Evolutionary conservation across 2,113 vertebrate genomes (phyloP), one percentile per base, ranked within the genome.

Genomic region (Cheirogaleus medius): DNA sequence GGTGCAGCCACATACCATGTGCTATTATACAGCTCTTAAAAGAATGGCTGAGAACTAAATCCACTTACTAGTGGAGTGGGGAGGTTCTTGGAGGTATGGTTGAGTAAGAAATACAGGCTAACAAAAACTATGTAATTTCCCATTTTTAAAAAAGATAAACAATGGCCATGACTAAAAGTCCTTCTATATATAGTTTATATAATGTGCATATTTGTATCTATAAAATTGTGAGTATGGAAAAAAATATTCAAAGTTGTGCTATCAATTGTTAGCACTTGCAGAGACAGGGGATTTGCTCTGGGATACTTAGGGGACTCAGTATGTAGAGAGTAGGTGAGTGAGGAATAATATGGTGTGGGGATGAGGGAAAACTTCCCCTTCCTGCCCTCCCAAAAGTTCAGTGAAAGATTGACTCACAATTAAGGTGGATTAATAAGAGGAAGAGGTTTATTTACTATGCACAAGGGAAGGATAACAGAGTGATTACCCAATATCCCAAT

Each of bases 1-100:
- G 49, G 18, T 54, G 25, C 6, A 76, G 47, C 47, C 18, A 2
- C 15, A 9, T 86, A 11, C 25, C 0, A 0, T 8, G 7, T 8
- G 27, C 39, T 63, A 7, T 42, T 78, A 18, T 17, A 56, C 12
- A 52, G 54, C 15, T 21, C 63, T 29, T 52, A 25, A 44, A 52
- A 44, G 27, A 63, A 85, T 49, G 64, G 8, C 17, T 91, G 11
- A 58, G 25, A 63, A 27, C 27, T 63, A 63, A 63, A 27, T 63
- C 10, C 54, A 56, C 54, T 56, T 56, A 56, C 58, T 63, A 5
- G 58, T 12, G 58, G 27, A 4, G 49, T 37, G 32, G 63, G 21
- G 44, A n/a, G 39, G 5, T 52, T 63, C 29, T 29, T 71, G 25
- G 73, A 73, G 21, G 9, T 69, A 78, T 3, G 4, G 42, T 60